A percentile compares a stretch with the other conserved stretches of the same genome.
These are phyloP conservation scores for Synergus umbraculus DNA, from an alignment of 2,888 invertebrate species.

Conservation along the genomic window DNA sequence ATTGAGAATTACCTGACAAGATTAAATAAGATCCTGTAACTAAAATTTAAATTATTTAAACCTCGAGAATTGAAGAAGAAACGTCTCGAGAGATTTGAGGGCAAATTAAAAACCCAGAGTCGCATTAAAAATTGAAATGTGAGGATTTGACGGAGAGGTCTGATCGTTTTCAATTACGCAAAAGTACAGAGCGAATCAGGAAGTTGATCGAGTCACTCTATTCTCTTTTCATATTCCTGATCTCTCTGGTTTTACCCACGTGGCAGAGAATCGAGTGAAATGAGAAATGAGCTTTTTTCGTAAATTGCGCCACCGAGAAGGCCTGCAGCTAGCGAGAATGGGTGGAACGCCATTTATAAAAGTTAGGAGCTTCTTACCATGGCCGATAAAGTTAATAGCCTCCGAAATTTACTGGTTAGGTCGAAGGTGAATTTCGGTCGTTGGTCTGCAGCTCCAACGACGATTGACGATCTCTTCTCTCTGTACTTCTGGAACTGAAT, in stretches of 20 bases:
- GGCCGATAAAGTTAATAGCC: slow-evolving; percentile 73
- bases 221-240: slow-evolving; percentile 46
- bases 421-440: slow-evolving; percentile 56
- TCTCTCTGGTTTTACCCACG: slow-evolving; percentile 49
- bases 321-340: slow-evolving; percentile 52
- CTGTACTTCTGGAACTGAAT: slow-evolving; percentile 30
- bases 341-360: slow-evolving; percentile 70
- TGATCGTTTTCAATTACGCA: slow-evolving; percentile 33
- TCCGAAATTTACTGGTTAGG: slow-evolving; percentile 66
- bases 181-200: slow-evolving; percentile 18
- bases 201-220: slow-evolving; percentile 43
- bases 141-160: background rate
- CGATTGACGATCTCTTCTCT: slow-evolving; percentile 48
- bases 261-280: slow-evolving; percentile 66
- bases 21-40: slow-evolving; percentile 4
- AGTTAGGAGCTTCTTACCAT: slow-evolving; percentile 69
- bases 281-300: slow-evolving; percentile 71
- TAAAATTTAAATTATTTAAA: background rate
- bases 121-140: slow-evolving; percentile 30
- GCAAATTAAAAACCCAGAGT: slow-evolving; percentile 3
- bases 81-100: slow-evolving; percentile 1
- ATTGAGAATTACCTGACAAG: background rate
- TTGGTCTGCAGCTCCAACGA: slow-evolving; percentile 42
- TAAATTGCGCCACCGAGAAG: slow-evolving; percentile 66
- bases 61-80: background rate